phyloP scores from a whole-genome alignment of 2,888 invertebrate genomes.

The Dugesia japonica region DNA sequence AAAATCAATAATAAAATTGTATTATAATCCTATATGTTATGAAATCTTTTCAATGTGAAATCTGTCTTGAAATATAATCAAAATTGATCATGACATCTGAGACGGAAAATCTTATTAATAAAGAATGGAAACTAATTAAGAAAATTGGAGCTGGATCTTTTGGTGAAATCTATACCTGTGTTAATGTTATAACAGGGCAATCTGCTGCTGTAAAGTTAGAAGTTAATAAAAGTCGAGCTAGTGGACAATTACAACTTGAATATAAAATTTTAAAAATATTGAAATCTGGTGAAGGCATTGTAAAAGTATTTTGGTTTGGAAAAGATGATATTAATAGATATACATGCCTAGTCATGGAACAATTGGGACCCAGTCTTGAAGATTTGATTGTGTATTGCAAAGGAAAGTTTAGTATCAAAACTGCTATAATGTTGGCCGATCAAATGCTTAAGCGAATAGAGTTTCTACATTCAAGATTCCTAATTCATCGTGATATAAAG shows the following conservation, averaged over 20 bases:
- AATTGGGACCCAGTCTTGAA: conserved; percentile 30
- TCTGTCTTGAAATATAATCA: no score
- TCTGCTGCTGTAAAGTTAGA: conserved; percentile 29
- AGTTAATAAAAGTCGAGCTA: background rate
- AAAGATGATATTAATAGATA: conserved; percentile 28
- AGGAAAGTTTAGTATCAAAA: conserved; percentile 27
- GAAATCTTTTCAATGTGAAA: background rate
- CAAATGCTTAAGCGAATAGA: conserved; percentile 31
- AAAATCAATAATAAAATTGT: background rate
- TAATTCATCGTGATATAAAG: conserved; percentile 33
- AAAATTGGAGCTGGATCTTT: conserved; percentile 31
- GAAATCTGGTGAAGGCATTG: background rate
- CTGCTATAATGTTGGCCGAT: conserved; percentile 21
- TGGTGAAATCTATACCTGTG: conserved; percentile 23
- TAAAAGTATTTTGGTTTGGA: conserved; percentile 30
- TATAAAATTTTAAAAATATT: conserved; percentile 27
- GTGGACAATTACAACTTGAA: conserved; percentile 24
- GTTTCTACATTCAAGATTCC: conserved; percentile 13
- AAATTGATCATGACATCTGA: background rate
- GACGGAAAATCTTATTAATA: conserved; percentile 21
- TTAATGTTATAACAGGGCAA: conserved; percentile 17
- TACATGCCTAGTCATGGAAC: conserved; percentile 29
- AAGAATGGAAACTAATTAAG: conserved; percentile 26
- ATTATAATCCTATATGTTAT: background rate
- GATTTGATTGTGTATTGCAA: conserved; percentile 28